Evolutionary conservation across 2,797 vertebrate genomes (phyloP), one percentile per base, ranked within the genome.

Genomic region (Numenius phaeopus): DNA sequence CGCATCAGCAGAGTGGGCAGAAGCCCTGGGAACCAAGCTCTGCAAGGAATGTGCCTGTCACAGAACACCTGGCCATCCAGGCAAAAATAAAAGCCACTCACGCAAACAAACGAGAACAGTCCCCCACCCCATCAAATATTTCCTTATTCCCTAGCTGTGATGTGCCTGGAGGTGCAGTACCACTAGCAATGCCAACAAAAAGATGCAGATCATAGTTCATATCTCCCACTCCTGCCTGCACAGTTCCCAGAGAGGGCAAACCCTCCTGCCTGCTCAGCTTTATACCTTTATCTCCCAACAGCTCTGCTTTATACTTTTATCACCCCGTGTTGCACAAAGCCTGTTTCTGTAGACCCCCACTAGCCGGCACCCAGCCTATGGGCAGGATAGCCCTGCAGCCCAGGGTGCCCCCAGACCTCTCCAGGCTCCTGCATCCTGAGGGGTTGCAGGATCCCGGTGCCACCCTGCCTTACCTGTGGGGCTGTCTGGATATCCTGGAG

Each of bases 391-490:
- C 57, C 62, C 57, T 72, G 49, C 30, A 76, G 27, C 67, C 72
- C 58, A 30, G 8, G 9, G 6, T 58, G 12, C 5, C 52, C 55
- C 47, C 52, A 90, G 24, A 58, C 16, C 61, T 34, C 40, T 17
- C 5, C 26, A 64, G 47, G n/a, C 24, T 83, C 70, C 88, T 6
- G 39, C 2, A 0, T 37, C 49, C 75, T 5, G 14, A 11, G 22
- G 67, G 15, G 19, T 49, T 76, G 75, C 67, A 81, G 87, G 52
- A 12, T 20, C 52, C 22, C n/a, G 70, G 9, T 11, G 54, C 22
- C 32, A 18, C 57, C 24, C n/a, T 46, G 32, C 57, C 97, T 97
- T 97, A 98, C 98, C 98, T 97, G 96, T 0, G 95, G 96, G 70
- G 75, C 86, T 79, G 96, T 90, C 59, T 57, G 86, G 61, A 75